Evolutionary conservation across 2,888 invertebrate species (phyloP), one percentile per base, ranked within the genome.

Genomic region (Parnassius smintheus): DNA sequence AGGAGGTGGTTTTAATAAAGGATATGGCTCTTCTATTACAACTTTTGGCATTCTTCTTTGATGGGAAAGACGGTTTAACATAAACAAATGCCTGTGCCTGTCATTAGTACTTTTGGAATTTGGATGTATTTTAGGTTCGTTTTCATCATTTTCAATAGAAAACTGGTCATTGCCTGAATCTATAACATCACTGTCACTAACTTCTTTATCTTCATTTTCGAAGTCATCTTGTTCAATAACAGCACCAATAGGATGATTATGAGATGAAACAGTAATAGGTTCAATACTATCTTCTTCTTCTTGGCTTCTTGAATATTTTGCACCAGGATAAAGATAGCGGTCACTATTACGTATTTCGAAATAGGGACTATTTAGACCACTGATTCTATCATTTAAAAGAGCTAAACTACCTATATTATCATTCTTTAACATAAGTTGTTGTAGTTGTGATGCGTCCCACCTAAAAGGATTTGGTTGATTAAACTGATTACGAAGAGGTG

Each of bases 261-360:
- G 88, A 1, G 89, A 86, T 41, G 87, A 79, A 53, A 88, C 91
- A 56, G 88, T 85, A 61, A 91, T 87, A 1, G 90, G 91, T 67
- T 89, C 80, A 41, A 63, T 55, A 58, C 80, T 86, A 74, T 90
- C 90, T 70, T 89, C 88, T 70, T 90, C 91, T 73, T 91, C 91
- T 76, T 91, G 89, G 72, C 91, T 91, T 53, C 91, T 80, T 25
- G 91, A 91, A 74, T 91, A 91, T 73, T 91, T 91, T 4, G 84
- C 81, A 22, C 88, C 87, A 72, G 87, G 90, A 66, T 86, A 90
- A 35, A 89, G 89, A 72, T 75, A 83, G 56, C 87, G 74, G 2
- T 81, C 84, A 63, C 75, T 81, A 59, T 75, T 83, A 68, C 85
- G 88, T 55, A 86, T 73, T 69, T 91, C 90, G 64, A 86, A 74